phyloP scores from a whole-genome alignment of 2,797 vertebrate genomes.

The Megalops cyprinoides region DNA sequence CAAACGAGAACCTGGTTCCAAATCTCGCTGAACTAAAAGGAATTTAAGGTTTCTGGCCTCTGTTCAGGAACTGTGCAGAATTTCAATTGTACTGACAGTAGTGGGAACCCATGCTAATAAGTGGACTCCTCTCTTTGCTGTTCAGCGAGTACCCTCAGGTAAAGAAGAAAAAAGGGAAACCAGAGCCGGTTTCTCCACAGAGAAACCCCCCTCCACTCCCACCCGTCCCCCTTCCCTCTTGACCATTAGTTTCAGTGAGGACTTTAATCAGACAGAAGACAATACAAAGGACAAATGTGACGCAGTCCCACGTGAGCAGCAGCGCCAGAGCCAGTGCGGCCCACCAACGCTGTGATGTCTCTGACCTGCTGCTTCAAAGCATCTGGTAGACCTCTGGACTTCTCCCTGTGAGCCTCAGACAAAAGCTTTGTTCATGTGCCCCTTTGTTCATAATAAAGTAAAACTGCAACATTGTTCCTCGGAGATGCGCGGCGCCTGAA shows the following conservation, averaged over 20 bases:
- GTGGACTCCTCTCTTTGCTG: conserved; percentile 25
- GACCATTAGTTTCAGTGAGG: conserved; percentile 34
- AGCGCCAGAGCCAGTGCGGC: conserved; percentile 30
- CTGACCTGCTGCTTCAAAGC: conserved; percentile 49
- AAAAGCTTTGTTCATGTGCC: conserved; percentile 45
- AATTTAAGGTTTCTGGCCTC: conserved; percentile 20
- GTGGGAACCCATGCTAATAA: conserved; percentile 50
- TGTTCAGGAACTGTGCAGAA: conserved; percentile 37
- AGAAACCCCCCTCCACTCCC: too few relatives aligned
- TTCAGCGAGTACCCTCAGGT: conserved; percentile 64
- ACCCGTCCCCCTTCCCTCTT: too few relatives aligned
- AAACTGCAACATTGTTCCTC: conserved; percentile 38
- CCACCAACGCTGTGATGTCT: conserved; percentile 33
- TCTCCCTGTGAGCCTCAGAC: conserved; percentile 22
- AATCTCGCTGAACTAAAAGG: conserved; percentile 53
- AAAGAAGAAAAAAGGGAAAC: conserved; percentile 57
- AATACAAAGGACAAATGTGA: conserved; percentile 58
- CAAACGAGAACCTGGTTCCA: conserved; percentile 51
- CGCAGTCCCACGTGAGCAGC: conserved; percentile 28
- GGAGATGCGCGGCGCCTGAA: conserved; percentile 27
- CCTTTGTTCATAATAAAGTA: conserved; percentile 43
- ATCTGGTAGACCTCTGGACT: conserved; percentile 29
- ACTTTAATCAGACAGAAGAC: conserved; percentile 57
- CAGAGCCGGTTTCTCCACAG: conserved; percentile 66
- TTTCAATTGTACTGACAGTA: conserved; percentile 61